Conservation (phyloP, 2,888 invertebrate genomes). For the Uropetala carovei region DNA sequence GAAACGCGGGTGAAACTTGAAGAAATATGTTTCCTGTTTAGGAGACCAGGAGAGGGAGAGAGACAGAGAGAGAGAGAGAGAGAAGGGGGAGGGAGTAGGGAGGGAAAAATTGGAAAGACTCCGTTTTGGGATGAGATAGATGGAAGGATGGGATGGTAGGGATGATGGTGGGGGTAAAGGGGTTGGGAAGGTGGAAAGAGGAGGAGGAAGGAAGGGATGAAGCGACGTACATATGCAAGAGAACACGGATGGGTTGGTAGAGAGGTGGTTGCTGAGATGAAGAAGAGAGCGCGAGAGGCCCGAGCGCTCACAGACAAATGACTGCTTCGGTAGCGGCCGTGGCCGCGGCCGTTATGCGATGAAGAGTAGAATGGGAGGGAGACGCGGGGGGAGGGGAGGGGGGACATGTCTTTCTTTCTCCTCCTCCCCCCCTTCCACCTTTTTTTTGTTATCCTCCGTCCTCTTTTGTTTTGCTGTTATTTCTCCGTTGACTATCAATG, state of each 20-base stretch:
- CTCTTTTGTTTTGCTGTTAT: slow-evolving; percentile 62
- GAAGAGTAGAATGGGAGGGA: background rate
- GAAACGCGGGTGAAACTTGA: too few relatives aligned
- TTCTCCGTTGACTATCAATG: slow-evolving; percentile 62
- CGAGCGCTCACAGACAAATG: slow-evolving; percentile 60
- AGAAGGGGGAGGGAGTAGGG: background rate
- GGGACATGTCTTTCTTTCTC: background rate
- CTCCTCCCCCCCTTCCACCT: background rate
- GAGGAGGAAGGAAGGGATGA: background rate
- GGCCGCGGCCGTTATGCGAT: slow-evolving; percentile 29
- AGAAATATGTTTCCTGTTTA: too few relatives aligned
- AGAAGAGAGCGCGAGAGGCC: slow-evolving; percentile 32
- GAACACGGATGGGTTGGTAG: slow-evolving; percentile 15
- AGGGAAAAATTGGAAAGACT: background rate
- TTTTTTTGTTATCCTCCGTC: slow-evolving; percentile 31
- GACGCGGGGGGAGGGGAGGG: background rate
- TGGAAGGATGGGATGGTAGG: background rate
- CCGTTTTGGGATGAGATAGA: background rate
- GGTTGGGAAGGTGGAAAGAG: background rate
- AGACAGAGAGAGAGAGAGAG: too few relatives aligned
- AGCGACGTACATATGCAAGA: background rate
- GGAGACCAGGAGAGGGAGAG: too few relatives aligned
- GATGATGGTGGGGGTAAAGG: background rate
- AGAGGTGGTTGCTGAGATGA: slow-evolving; percentile 31
- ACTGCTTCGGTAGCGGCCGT: slow-evolving; percentile 42